Conservation (phyloP, 2,888 invertebrate species). For the Eupithecia subumbrata region DNA sequence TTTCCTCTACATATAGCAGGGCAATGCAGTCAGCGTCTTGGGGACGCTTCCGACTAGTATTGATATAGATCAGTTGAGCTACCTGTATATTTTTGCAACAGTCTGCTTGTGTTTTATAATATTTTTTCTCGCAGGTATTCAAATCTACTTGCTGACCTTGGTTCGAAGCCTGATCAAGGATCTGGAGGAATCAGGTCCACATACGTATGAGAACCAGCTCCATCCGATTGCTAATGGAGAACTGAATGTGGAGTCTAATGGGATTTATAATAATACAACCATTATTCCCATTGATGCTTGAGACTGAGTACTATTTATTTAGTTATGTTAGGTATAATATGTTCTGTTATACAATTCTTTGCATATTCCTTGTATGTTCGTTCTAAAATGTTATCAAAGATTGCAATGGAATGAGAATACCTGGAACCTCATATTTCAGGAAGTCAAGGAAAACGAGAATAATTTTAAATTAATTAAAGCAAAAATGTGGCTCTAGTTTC, state of each 20-base stretch:
- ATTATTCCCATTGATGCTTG: conserved; percentile 41
- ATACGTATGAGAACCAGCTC: conserved; percentile 66
- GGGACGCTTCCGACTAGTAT: too few species aligned
- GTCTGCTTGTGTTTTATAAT: not conserved
- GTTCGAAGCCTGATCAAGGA: conserved; percentile 67
- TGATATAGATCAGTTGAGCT: too few species aligned
- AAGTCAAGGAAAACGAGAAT: not conserved
- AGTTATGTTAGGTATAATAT: too few species aligned
- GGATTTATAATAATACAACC: conserved; percentile 51
- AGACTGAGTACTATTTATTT: conserved; percentile 16
- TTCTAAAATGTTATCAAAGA: not conserved
- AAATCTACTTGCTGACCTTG: conserved; percentile 64
- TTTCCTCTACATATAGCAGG: not conserved
- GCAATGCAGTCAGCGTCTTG: not conserved
- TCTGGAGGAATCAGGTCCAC: conserved; percentile 55
- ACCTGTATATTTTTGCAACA: too few species aligned
- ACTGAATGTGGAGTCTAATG: conserved; percentile 53
- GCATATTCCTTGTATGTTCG: too few species aligned
- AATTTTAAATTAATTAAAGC: not conserved
- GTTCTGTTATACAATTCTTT: too few species aligned
- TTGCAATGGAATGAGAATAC: not conserved
- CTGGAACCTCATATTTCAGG: not conserved
- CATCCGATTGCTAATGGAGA: conserved; percentile 49
- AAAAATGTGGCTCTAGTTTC: too few species aligned
- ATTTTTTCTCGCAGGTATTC: conserved; percentile 55